Conservation (phyloP, 2,113 vertebrate species). For the Cephalophus harveyi region DNA sequence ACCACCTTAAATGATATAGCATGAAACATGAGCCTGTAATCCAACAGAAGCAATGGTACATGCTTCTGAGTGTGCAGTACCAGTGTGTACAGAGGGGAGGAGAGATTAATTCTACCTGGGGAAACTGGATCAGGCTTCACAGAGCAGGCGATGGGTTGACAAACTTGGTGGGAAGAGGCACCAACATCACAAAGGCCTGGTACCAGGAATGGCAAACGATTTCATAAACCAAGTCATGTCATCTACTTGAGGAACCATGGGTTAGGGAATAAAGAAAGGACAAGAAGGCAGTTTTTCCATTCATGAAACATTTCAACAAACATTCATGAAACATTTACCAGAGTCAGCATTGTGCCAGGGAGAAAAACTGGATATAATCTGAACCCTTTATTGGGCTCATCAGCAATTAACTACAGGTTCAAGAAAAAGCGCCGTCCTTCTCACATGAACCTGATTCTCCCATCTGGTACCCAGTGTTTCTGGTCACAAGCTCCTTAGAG, state of each 20-base stretch:
- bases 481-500: neutral
- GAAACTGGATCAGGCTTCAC: neutral
- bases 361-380: neutral
- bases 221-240: neutral
- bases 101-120: neutral
- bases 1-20: neutral
- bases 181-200: neutral
- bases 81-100: neutral
- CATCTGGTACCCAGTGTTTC: neutral
- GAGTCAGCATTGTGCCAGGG: neutral
- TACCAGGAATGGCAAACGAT: neutral
- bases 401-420: neutral
- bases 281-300: neutral
- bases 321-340: neutral
- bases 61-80: neutral
- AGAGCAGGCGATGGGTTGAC: neutral
- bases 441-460: neutral
- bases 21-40: neutral
- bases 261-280: neutral
- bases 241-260: neutral
- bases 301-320: neutral
- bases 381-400: neutral
- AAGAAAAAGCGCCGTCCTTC: fast-evolving
- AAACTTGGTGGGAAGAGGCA: neutral
- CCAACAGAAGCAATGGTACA: neutral